Evolutionary conservation across 37 sponge, comb jelly and placozoan species (phyloP), one percentile per base, ranked within the genome.

Genomic region (Oopsacas minuta): DNA sequence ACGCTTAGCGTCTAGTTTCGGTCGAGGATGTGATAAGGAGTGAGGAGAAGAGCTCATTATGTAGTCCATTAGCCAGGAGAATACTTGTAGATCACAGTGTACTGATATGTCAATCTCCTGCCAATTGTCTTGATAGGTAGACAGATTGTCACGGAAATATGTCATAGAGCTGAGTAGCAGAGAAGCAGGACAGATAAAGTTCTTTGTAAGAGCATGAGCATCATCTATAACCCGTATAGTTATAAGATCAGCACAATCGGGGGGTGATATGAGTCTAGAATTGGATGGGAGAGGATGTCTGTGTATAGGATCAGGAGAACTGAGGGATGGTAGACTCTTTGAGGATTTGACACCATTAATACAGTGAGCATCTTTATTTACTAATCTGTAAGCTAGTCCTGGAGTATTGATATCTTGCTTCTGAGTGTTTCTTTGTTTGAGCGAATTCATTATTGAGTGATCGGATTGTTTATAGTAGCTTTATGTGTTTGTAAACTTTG

Each of bases 91-190:
- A 52, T 97, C 99, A 83, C 99, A 97, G 87, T 97, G 99, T 0
- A 97, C 99, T n/a, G 93, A 92, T 23, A 97, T 97, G 53, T 97
- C 99, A 23, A 91, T 88, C 82, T 92, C 92, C 36, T 88, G 90
- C 88, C 91, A 91, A 28, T 53, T 61, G n/a, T 75, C 28, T 0
- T 51, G 83, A 37, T 82, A 81, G 38, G 90, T 39, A 34, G 90
- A 87, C 37, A 97, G 88, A 84, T 93, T 92, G 37, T 93, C 90
- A 0, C 86, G 88, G 88, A 97, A 97, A 86, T 94, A 97, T 17
- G 36, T 38, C 99, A 97, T 97, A 81, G 93, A 93, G 36, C 88
- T 49, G 35, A 97, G 85, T 37, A 97, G 92, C 28, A 97, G 81
- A 52, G 91, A 91, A 0, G 91, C 89, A 25, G 93, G 86, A 42